Percentiles rank a stretch among this genome's conserved stretches.
Conservation (phyloP, 2,888 invertebrate genomes). For the Aphrophora alni region DNA sequence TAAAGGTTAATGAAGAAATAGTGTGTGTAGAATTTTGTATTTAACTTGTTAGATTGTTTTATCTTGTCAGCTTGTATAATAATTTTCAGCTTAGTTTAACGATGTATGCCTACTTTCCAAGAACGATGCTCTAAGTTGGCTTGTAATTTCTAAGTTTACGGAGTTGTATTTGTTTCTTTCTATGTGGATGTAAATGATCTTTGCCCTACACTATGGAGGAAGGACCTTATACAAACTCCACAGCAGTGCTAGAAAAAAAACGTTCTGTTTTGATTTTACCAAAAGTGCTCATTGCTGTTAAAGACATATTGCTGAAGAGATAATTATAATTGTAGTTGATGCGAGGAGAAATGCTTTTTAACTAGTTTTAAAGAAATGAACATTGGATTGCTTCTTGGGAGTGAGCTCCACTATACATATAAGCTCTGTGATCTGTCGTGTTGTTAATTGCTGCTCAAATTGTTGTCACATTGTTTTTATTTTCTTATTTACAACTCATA, state of each 20-base stretch:
- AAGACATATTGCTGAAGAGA: slow-evolving; percentile 40
- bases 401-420: slow-evolving; percentile 45
- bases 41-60: not conserved
- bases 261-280: slow-evolving; percentile 42
- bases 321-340: slow-evolving; percentile 40
- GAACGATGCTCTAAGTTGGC: not conserved
- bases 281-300: slow-evolving; percentile 45
- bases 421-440: slow-evolving; percentile 47
- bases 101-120: not conserved
- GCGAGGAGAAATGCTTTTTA: slow-evolving; percentile 46
- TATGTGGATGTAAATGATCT: not conserved
- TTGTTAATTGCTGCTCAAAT: not conserved
- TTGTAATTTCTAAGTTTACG: not conserved
- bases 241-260: slow-evolving; percentile 26
- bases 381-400: slow-evolving; percentile 41
- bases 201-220: not conserved
- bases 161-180: not conserved
- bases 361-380: slow-evolving; percentile 44
- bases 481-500: not conserved
- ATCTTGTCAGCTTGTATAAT: not conserved
- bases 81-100: not conserved
- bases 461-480: not conserved
- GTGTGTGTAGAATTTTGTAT: not conserved
- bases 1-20: not conserved
- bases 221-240: not conserved